phyloP scores from a whole-genome alignment of 2,797 vertebrate genomes.

The Apogon talboti region DNA sequence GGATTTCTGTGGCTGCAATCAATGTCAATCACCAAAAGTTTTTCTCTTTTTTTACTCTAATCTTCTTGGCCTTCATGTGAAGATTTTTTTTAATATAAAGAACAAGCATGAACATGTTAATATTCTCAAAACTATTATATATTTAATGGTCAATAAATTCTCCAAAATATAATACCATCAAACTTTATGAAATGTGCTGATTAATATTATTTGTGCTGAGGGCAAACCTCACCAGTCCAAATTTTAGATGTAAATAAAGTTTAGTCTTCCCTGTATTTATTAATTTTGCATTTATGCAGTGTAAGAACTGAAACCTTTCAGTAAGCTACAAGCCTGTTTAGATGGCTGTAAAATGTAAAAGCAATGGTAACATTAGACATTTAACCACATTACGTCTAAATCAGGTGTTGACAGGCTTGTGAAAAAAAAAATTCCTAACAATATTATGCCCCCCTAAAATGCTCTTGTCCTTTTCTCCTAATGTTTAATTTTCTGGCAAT shows the following conservation, averaged over 20 bases:
- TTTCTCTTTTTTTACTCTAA: slow-evolving; percentile 36
- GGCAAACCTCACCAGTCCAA: slow-evolving; percentile 8
- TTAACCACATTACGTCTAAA: slow-evolving; percentile 83
- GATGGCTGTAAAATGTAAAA: slow-evolving; percentile 66
- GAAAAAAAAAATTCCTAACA: slow-evolving; percentile 71
- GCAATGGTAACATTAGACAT: slow-evolving; percentile 79
- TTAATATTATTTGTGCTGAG: slow-evolving; percentile 17
- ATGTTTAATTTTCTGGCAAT: slow-evolving; percentile 88
- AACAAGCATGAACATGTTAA: slow-evolving; percentile 10
- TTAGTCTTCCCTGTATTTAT: not conserved
- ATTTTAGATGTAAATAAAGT: slow-evolving; percentile 10
- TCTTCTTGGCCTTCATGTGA: slow-evolving; percentile 7
- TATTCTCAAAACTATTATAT: slow-evolving; percentile 2
- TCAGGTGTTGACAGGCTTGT: slow-evolving; percentile 82
- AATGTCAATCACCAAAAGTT: slow-evolving; percentile 71
- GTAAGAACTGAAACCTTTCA: slow-evolving; percentile 4
- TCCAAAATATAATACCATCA: not conserved
- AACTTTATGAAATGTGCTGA: slow-evolving; percentile 3
- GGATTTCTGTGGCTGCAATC: slow-evolving; percentile 60
- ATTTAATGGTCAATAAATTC: slow-evolving; percentile 2
- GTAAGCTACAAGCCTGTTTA: slow-evolving; percentile 61
- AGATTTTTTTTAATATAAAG: not conserved
- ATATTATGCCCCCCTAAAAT: slow-evolving; percentile 82
- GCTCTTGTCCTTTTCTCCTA: slow-evolving; percentile 79
- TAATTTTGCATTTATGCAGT: slow-evolving; percentile 12